Conservation (phyloP, 1,140 invertebrate species). For the Pseudoatta argentina region DNA sequence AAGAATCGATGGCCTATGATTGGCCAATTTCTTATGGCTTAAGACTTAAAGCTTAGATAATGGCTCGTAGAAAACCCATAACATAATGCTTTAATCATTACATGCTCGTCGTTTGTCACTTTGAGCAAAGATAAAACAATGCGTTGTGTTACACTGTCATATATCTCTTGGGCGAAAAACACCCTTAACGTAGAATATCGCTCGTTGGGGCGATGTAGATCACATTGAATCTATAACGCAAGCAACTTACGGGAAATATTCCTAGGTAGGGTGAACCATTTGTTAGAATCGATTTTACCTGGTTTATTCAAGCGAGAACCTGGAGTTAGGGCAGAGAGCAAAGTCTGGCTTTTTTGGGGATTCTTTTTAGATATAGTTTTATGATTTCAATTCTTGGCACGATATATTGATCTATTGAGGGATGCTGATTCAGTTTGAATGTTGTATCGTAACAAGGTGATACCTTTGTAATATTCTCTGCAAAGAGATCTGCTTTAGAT, state of each 20-base stretch:
- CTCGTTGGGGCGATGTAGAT: background rate
- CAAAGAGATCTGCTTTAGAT: background rate
- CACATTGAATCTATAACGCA: background rate
- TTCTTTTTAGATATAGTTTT: constrained; percentile 9
- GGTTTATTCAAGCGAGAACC: background rate
- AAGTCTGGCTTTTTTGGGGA: background rate
- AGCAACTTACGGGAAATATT: background rate
- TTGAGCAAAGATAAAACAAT: too few relatives aligned
- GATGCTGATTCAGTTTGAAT: background rate
- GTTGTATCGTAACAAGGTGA: background rate
- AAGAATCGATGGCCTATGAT: too few relatives aligned
- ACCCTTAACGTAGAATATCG: background rate
- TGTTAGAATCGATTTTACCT: background rate
- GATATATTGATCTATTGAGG: background rate
- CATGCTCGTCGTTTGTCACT: too few relatives aligned
- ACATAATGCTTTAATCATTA: too few relatives aligned
- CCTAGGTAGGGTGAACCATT: background rate
- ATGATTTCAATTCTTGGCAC: background rate
- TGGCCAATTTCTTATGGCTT: too few relatives aligned
- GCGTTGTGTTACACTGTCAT: too few relatives aligned
- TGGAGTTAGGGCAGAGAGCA: background rate
- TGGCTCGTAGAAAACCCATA: too few relatives aligned
- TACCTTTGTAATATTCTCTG: constrained; percentile 44
- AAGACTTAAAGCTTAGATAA: too few relatives aligned
- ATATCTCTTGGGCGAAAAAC: too few relatives aligned